phyloP scores from a whole-genome alignment of 2,113 vertebrate genomes.

The Amazona vittata region DNA sequence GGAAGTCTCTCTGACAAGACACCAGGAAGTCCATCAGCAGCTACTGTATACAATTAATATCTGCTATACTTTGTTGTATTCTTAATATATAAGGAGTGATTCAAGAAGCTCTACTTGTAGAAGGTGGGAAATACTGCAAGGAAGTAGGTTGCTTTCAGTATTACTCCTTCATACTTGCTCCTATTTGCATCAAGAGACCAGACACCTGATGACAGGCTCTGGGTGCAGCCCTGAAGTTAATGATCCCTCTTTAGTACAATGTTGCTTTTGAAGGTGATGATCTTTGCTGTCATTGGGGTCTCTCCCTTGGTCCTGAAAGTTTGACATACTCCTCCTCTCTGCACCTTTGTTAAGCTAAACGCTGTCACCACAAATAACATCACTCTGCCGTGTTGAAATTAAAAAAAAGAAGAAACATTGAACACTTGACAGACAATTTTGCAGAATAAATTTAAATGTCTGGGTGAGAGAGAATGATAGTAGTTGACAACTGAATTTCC shows the following conservation, averaged over 20 bases:
- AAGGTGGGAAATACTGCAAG: neutral
- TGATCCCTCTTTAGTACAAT: neutral
- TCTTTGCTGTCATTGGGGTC: neutral
- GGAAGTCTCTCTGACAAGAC: neutral
- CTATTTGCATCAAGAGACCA: neutral
- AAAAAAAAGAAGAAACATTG: neutral
- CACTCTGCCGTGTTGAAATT: neutral
- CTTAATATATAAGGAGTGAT: neutral
- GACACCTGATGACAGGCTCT: neutral
- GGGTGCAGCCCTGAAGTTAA: neutral
- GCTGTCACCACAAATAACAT: neutral
- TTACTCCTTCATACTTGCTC: neutral
- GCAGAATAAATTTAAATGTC: neutral
- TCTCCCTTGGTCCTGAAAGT: neutral
- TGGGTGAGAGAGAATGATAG: neutral
- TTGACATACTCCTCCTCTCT: neutral
- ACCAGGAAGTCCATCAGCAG: neutral
- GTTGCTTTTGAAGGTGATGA: neutral
- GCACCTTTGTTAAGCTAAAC: neutral
- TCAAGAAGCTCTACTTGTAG: neutral
- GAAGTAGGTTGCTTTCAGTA: neutral
- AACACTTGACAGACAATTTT: conserved; percentile 2
- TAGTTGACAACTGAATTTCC: neutral
- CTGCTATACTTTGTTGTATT: neutral
- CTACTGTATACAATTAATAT: neutral